These are phyloP conservation scores for Thunnus thynnus DNA, from an alignment of 2,113 vertebrate species.

Conservation along the genomic window DNA sequence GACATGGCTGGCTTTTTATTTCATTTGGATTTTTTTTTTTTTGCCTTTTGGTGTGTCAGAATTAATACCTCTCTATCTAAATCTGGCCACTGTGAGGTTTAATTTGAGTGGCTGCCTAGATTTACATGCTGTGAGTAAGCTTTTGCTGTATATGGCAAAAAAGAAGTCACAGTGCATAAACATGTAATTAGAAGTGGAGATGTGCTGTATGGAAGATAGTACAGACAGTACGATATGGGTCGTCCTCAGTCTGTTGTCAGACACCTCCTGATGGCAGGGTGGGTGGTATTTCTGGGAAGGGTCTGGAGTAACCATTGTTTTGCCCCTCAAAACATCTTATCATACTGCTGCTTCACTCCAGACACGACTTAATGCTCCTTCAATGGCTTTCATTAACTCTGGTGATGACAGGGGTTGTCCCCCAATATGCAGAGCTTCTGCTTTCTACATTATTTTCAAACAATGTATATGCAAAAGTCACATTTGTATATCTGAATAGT, in stretches of 20 bases:
- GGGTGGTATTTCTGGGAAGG: slow-evolving; percentile 57
- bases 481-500: not conserved
- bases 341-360: slow-evolving; percentile 38
- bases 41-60: slow-evolving; percentile 52
- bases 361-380: slow-evolving; percentile 63
- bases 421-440: slow-evolving; percentile 31
- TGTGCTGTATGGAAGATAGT: slow-evolving; percentile 27
- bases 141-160: slow-evolving; percentile 30
- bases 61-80: slow-evolving; percentile 69
- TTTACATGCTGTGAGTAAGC: slow-evolving; percentile 38
- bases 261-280: slow-evolving; percentile 34
- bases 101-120: slow-evolving; percentile 66
- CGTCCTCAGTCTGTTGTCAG: slow-evolving; percentile 4
- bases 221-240: slow-evolving; percentile 6
- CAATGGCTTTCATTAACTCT: slow-evolving; percentile 58
- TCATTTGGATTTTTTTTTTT: slow-evolving; percentile 27
- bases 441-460: slow-evolving; percentile 47
- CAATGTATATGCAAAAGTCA: not conserved
- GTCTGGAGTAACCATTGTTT: slow-evolving; percentile 68
- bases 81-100: slow-evolving; percentile 69
- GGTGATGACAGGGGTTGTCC: slow-evolving; percentile 19
- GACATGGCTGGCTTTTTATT: slow-evolving; percentile 53
- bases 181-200: slow-evolving; percentile 59
- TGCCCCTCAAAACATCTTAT: slow-evolving; percentile 44
- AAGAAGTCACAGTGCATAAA: slow-evolving; percentile 49